Evolutionary conservation across 2,113 vertebrate species (phyloP).

Genomic region (Micromys minutus): DNA sequence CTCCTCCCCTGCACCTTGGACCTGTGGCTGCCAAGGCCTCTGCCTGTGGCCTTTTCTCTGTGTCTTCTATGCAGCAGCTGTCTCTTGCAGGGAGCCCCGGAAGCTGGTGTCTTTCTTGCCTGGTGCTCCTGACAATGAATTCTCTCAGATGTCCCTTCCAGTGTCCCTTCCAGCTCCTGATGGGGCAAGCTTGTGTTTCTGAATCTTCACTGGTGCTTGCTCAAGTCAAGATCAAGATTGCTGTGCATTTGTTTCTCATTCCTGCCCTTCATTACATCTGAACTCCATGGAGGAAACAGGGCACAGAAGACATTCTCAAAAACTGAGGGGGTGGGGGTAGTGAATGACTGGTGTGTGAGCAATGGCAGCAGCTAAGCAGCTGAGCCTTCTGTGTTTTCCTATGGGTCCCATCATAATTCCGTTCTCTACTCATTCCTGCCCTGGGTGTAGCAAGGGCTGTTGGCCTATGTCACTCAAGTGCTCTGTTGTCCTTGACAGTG

Average conservation of each 20-base stretch:
- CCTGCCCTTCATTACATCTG: background rate
- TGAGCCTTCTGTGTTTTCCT: too few species aligned
- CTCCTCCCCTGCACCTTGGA: background rate
- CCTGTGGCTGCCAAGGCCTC: background rate
- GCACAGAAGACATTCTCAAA: background rate
- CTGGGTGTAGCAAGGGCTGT: background rate
- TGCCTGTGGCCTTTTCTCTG: background rate
- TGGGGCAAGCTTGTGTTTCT: background rate
- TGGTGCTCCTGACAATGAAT: background rate
- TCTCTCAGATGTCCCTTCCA: background rate
- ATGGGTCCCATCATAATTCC: fast-evolving
- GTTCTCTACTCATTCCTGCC: fast-evolving
- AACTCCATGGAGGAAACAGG: background rate
- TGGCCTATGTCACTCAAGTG: fast-evolving
- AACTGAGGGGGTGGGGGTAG: background rate
- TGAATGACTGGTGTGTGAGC: background rate
- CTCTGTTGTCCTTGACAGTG: background rate
- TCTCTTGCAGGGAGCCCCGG: background rate
- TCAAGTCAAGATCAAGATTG: too few species aligned
- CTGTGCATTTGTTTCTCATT: fast-evolving
- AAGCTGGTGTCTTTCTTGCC: background rate
- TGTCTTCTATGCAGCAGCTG: background rate
- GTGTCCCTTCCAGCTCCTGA: background rate
- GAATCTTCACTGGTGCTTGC: background rate
- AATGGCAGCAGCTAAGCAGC: background rate